These are phyloP conservation scores for Nautilus pompilius DNA, from an alignment of 1,140 invertebrate species.

Conservation along the genomic window DNA sequence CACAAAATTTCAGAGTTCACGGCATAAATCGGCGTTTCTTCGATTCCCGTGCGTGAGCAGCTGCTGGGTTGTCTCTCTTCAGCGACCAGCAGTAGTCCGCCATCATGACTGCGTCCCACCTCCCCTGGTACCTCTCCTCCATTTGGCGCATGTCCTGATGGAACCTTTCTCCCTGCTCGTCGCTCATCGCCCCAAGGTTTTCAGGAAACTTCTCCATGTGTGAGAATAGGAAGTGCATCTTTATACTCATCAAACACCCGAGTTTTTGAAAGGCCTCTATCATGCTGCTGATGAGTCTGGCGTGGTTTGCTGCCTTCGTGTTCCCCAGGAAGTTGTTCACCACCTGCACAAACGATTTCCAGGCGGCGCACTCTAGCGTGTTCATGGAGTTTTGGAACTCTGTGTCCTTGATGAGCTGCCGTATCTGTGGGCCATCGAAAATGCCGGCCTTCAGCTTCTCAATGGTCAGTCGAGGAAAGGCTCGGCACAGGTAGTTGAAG, in stretches of 20 bases:
- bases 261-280: background rate
- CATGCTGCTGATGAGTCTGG: too few species aligned
- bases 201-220: background rate
- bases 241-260: background rate
- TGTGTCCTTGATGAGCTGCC: background rate
- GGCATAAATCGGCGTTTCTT: too few species aligned
- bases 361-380: background rate
- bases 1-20: too few species aligned
- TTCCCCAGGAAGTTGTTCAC: background rate
- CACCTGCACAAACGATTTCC: background rate
- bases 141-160: background rate
- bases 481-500: background rate
- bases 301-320: background rate
- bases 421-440: background rate
- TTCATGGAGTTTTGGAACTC: background rate
- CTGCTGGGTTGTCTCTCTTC: too few species aligned
- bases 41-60: too few species aligned
- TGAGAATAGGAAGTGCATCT: background rate
- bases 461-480: background rate
- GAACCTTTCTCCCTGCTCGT: background rate
- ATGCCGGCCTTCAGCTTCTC: background rate
- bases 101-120: too few species aligned
- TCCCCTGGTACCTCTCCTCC: too few species aligned
- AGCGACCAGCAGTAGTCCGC: too few species aligned
- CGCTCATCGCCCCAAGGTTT: background rate